These are phyloP conservation scores for Gerris buenoi DNA, from an alignment of 1,140 invertebrate genomes.

Conservation along the genomic window DNA sequence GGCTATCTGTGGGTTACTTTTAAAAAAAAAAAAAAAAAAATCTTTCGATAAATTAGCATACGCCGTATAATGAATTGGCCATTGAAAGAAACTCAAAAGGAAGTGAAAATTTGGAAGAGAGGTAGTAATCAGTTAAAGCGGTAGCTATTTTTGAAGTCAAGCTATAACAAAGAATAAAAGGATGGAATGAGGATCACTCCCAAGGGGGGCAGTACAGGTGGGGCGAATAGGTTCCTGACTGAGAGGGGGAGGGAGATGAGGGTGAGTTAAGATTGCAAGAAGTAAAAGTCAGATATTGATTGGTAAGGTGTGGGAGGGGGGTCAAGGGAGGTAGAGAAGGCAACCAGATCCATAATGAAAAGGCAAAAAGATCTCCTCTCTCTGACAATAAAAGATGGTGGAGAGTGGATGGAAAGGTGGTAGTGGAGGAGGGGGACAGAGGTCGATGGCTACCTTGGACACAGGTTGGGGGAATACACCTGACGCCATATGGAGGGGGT, in stretches of 20 bases:
- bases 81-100: no score
- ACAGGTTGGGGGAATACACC: no score
- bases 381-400: slow-evolving; percentile 10
- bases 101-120: no score
- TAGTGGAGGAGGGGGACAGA: background rate
- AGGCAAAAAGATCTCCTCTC: slow-evolving; percentile 4
- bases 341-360: slow-evolving; percentile 8
- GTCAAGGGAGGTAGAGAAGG: background rate
- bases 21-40: no score
- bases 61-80: no score
- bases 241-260: no score
- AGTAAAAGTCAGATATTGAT: background rate
- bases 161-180: no score
- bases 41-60: no score
- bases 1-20: no score
- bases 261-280: background rate
- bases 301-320: background rate
- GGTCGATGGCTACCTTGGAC: slow-evolving; percentile 3
- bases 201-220: background rate
- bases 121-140: no score
- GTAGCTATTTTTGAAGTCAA: no score
- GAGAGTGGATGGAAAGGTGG: background rate
- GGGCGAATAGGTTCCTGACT: background rate
- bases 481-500: background rate
- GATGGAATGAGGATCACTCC: no score